Percentiles rank a stretch among this genome's conserved stretches.
Conservation (phyloP, 1,140 invertebrate species). For the Oncopodura yosiiana region DNA sequence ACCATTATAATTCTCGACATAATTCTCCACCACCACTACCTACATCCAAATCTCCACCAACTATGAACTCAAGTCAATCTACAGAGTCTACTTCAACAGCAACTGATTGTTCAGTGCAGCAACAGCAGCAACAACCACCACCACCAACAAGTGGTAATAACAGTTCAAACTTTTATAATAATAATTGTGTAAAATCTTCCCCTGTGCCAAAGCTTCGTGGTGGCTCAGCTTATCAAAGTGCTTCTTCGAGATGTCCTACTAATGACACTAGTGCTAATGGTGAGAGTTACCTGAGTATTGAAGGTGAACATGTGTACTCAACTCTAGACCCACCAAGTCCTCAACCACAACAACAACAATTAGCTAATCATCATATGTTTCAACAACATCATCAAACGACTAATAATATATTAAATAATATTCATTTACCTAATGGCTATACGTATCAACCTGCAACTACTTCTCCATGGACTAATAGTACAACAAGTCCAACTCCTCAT, state of each 20-base stretch:
- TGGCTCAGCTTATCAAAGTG: background rate
- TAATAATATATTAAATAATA: conserved; percentile 18
- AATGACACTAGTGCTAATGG: conserved; percentile 11
- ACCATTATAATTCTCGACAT: conserved; percentile 5
- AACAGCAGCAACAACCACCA: background rate
- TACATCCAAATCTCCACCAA: conserved; percentile 1
- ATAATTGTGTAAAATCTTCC: background rate
- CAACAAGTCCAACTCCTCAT: background rate
- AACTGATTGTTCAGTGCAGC: background rate
- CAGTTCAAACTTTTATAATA: background rate
- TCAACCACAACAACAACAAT: conserved; percentile 4
- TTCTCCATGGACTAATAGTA: conserved; percentile 1
- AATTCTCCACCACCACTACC: conserved; percentile 14
- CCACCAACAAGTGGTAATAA: background rate
- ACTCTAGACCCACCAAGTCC: conserved; percentile 33
- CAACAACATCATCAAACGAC: background rate
- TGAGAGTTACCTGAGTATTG: conserved; percentile 32
- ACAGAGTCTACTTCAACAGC: conserved; percentile 24
- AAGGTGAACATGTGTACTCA: conserved; percentile 35
- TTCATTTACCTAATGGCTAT: conserved; percentile 34
- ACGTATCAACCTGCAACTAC: conserved; percentile 26
- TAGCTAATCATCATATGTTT: background rate
- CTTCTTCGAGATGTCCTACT: background rate
- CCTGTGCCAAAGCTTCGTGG: conserved; percentile 26
- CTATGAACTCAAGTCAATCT: conserved; percentile 11